Evolutionary conservation across 1,140 invertebrate species (phyloP).

Genomic region (Saxidomus purpurata): DNA sequence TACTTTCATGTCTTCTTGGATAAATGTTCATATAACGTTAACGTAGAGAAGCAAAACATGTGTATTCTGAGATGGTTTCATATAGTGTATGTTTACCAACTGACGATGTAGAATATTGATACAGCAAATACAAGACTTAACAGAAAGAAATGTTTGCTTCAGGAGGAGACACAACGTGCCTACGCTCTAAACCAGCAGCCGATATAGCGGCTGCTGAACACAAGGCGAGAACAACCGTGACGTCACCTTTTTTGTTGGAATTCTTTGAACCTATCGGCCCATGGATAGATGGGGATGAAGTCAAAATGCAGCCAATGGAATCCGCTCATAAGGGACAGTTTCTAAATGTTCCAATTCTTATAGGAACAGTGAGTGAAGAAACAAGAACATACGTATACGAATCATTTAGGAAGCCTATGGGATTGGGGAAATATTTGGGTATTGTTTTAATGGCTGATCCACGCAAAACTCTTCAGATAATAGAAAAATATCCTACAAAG

Average conservation of each 20-base stretch:
- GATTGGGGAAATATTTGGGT: background rate
- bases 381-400: constrained; percentile 71
- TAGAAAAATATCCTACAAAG: constrained; percentile 60
- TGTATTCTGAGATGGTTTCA: no score
- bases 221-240: constrained; percentile 30
- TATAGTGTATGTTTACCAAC: no score
- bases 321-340: constrained; percentile 58
- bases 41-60: no score
- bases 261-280: constrained; percentile 76
- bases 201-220: constrained; percentile 49
- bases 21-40: no score
- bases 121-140: no score
- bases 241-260: constrained; percentile 70
- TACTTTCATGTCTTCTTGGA: no score
- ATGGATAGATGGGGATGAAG: constrained; percentile 66
- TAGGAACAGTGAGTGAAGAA: constrained; percentile 74
- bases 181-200: background rate
- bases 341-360: constrained; percentile 70
- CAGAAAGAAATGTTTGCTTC: no score
- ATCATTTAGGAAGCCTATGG: constrained; percentile 52
- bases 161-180: constrained; percentile 22
- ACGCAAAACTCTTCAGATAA: background rate
- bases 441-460: constrained; percentile 16
- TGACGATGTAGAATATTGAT: no score
- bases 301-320: constrained; percentile 52